A percentile compares a stretch with the other conserved stretches of the same genome.
Evolutionary conservation across 2,888 invertebrate species (phyloP).

Genomic region (Rotaria sp.): DNA sequence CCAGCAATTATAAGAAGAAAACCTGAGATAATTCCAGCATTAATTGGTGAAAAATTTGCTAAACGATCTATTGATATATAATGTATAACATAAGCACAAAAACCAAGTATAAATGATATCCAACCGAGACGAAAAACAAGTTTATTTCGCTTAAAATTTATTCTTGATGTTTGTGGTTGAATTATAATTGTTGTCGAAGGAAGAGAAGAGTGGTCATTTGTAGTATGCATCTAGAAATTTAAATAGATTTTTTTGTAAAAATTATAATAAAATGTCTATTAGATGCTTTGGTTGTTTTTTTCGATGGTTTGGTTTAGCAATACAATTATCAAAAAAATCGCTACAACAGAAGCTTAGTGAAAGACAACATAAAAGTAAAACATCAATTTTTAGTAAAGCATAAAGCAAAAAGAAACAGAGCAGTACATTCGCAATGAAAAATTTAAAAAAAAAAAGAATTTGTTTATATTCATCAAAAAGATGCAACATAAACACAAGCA

Average conservation of each 20-base stretch:
- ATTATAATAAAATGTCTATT: neutral
- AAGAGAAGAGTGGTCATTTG: too few relatives aligned
- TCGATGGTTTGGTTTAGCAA: neutral
- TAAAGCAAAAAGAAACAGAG: too few relatives aligned
- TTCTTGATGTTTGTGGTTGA: neutral
- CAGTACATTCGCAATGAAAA: too few relatives aligned
- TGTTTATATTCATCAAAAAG: neutral
- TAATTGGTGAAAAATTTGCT: neutral
- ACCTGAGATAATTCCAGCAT: neutral
- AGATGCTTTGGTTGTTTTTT: neutral
- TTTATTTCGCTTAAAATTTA: neutral
- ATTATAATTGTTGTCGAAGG: neutral
- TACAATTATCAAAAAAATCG: neutral
- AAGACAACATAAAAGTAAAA: neutral
- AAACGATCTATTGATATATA: neutral
- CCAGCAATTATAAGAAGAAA: neutral
- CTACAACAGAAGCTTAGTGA: neutral
- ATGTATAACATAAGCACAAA: neutral
- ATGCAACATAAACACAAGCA: neutral
- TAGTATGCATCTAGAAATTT: neutral
- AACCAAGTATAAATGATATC: neutral
- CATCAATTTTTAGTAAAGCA: neutral
- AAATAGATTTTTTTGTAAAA: neutral
- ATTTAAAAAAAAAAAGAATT: too few relatives aligned
- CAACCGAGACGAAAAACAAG: neutral